Percentiles rank a stretch among this genome's conserved stretches.
Conservation (phyloP, 2,113 vertebrate species). For the Oriolus oriolus region DNA sequence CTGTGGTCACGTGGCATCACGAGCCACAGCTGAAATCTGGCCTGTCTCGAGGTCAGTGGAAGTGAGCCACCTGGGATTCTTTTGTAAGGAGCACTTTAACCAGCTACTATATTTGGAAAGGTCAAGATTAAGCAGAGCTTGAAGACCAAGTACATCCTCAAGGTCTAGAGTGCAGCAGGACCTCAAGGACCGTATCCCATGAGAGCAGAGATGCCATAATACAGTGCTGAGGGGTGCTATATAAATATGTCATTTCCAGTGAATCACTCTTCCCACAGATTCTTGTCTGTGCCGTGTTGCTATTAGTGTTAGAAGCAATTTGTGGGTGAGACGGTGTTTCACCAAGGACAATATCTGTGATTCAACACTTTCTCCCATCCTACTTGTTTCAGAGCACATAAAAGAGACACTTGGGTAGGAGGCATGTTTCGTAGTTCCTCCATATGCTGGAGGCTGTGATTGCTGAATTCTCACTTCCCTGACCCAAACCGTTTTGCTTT, state of each 20-base stretch:
- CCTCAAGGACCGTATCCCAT: background rate
- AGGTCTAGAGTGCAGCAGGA: background rate
- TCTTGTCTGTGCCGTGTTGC: conserved; percentile 8
- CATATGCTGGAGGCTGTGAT: background rate
- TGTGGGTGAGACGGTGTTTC: conserved; percentile 37
- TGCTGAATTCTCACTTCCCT: background rate
- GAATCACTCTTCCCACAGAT: conserved; percentile 55
- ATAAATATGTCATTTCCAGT: conserved; percentile 49
- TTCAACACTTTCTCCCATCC: conserved; percentile 29
- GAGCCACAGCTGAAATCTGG: background rate
- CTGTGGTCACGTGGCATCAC: background rate
- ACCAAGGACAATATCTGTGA: conserved; percentile 26
- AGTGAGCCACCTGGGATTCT: background rate
- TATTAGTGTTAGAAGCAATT: conserved; percentile 46
- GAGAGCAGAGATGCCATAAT: background rate
- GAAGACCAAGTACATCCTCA: background rate
- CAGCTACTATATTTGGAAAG: background rate
- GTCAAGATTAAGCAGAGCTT: background rate
- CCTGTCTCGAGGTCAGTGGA: background rate
- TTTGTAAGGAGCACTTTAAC: background rate
- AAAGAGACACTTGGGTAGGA: background rate
- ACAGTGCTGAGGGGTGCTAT: background rate
- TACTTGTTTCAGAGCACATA: background rate
- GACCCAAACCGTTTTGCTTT: background rate
- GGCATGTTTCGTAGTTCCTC: rapidly evolving